Conservation (phyloP, 2,888 invertebrate species). For the Lochmaea capreae region DNA sequence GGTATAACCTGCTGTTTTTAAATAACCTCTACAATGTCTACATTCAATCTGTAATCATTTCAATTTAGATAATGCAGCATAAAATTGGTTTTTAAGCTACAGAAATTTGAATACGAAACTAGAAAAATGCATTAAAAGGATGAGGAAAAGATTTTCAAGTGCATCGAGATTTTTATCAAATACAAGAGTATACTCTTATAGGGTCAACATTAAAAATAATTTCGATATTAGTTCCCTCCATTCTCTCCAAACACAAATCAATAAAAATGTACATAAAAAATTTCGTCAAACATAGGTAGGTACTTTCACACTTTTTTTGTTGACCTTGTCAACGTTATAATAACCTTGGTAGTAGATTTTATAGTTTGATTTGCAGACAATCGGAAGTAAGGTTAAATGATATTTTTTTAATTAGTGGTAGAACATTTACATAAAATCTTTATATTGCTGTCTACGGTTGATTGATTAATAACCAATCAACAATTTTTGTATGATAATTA, state of each 20-base stretch:
- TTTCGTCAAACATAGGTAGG: not conserved
- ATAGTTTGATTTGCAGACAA: slow-evolving; percentile 28
- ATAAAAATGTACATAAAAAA: not conserved
- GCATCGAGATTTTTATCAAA: not conserved
- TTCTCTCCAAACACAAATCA: no score
- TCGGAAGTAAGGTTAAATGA: slow-evolving; percentile 16
- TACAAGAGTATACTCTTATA: no score
- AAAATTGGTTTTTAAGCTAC: not conserved
- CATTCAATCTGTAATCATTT: not conserved
- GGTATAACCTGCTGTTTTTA: not conserved
- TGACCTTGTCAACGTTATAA: slow-evolving; percentile 22
- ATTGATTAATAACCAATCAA: not conserved
- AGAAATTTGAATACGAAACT: not conserved
- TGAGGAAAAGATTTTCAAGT: not conserved
- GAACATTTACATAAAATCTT: slow-evolving; percentile 20
- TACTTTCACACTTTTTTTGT: slow-evolving; percentile 20
- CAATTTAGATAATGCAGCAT: not conserved
- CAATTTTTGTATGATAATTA: not conserved
- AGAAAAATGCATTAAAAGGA: not conserved
- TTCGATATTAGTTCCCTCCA: no score
- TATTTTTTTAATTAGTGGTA: slow-evolving; percentile 20
- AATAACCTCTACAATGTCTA: not conserved
- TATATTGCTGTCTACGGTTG: not conserved
- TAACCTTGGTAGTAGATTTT: slow-evolving; percentile 21
- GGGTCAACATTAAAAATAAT: no score